These are phyloP conservation scores for Apostichopus parvimensis DNA, from an alignment of 35 echinoderm and acorn worm genomes.

Conservation along the genomic window DNA sequence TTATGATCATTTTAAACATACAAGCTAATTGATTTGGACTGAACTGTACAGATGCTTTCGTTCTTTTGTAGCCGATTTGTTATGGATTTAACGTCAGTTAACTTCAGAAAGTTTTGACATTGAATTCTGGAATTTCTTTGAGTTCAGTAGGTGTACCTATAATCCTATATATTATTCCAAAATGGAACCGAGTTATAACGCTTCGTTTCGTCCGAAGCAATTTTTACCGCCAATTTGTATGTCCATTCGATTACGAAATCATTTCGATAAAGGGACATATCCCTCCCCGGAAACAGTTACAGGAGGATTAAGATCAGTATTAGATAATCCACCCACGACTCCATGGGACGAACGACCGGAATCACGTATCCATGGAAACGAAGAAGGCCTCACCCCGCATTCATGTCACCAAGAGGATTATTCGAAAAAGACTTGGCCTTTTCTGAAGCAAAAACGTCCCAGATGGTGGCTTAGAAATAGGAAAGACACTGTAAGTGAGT, in stretches of 20 bases:
- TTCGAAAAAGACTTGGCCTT: not conserved
- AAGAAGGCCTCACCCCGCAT: not conserved
- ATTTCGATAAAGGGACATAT: not conserved
- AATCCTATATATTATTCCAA: not conserved
- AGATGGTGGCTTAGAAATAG: not conserved
- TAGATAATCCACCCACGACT: conserved; percentile 35
- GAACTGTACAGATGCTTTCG: no score
- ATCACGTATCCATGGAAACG: not conserved
- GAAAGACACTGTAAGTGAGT: not conserved
- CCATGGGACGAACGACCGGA: not conserved
- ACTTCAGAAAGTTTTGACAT: no score
- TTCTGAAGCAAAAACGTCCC: conserved; percentile 1
- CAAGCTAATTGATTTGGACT: no score
- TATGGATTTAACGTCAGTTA: no score
- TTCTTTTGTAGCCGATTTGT: no score
- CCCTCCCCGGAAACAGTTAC: not conserved
- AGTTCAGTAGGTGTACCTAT: not conserved
- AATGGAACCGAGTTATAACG: not conserved
- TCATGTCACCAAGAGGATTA: no score
- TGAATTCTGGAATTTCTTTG: no score
- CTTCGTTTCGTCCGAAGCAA: not conserved
- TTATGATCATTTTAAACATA: no score
- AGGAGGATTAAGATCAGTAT: not conserved
- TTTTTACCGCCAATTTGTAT: conserved; percentile 42
- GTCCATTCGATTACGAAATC: not conserved